phyloP scores from a whole-genome alignment of 1,140 invertebrate species.

The Subanguina moxae region DNA sequence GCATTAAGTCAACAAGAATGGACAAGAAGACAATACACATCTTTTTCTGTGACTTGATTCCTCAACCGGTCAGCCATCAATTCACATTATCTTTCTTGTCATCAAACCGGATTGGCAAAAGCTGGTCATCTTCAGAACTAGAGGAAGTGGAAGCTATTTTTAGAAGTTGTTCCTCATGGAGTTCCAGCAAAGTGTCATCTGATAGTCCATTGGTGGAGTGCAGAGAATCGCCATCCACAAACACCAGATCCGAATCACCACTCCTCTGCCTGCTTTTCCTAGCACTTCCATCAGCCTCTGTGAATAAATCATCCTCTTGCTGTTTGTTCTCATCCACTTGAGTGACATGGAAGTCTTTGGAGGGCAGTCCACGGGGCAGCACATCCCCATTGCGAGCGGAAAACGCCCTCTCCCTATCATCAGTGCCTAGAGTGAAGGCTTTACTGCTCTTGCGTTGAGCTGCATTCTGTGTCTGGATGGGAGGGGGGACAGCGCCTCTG shows the following conservation, averaged over 20 bases:
- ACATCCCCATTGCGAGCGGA: too few species aligned
- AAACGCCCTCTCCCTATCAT: too few species aligned
- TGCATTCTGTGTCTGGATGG: conserved; percentile 3
- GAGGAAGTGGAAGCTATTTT: not conserved
- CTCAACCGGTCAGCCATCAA: too few species aligned
- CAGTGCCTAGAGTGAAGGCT: not conserved
- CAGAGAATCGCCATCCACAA: not conserved
- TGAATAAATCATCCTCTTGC: not conserved
- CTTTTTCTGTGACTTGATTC: too few species aligned
- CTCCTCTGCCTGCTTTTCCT: not conserved
- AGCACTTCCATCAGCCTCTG: not conserved
- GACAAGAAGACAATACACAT: too few species aligned
- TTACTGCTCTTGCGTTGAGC: not conserved
- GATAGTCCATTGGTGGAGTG: not conserved
- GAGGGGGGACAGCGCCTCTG: conserved; percentile 42
- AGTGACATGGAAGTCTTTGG: not conserved
- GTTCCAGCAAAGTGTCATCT: not conserved
- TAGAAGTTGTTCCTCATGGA: not conserved
- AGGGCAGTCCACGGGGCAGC: too few species aligned
- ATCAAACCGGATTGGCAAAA: too few species aligned
- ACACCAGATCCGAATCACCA: conserved; percentile 3
- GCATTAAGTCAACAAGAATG: too few species aligned
- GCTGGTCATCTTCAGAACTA: not conserved
- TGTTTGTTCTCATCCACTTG: not conserved
- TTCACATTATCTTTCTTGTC: too few species aligned